Conservation (phyloP, 2,888 invertebrate species). For the Macrosiphum euphorbiae region DNA sequence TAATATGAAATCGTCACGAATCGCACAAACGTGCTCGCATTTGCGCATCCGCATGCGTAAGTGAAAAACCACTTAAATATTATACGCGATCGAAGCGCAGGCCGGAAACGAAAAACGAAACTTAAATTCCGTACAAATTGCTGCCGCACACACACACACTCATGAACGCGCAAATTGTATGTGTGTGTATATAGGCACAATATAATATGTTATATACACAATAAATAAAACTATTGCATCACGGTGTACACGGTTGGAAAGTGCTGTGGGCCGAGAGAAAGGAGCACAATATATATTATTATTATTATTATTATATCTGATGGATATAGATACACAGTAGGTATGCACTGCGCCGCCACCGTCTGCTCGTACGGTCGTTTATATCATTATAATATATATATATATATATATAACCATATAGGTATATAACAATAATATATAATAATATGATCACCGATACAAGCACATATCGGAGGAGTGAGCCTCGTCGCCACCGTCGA, state of each 20-base stretch:
- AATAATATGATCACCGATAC: neutral
- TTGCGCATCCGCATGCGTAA: too few relatives aligned
- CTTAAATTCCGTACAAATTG: neutral
- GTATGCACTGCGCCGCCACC: neutral
- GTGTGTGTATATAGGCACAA: neutral
- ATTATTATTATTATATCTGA: neutral
- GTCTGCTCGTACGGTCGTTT: neutral
- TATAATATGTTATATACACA: neutral
- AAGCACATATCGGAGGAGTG: conserved; percentile 26
- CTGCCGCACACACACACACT: too few relatives aligned
- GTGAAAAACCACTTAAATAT: too few relatives aligned
- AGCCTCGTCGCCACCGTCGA: neutral
- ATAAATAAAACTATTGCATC: neutral
- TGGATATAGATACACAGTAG: conserved; percentile 8
- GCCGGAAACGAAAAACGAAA: neutral
- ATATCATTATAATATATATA: neutral
- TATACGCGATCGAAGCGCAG: neutral
- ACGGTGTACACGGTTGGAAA: conserved; percentile 19
- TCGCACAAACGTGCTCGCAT: too few relatives aligned
- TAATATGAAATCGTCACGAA: too few relatives aligned
- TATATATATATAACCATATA: neutral
- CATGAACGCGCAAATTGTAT: neutral
- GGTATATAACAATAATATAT: neutral
- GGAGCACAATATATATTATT: neutral
- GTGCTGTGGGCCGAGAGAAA: conserved; percentile 46